Conservation (phyloP, 2,888 invertebrate genomes). For the Acronicta alni region DNA sequence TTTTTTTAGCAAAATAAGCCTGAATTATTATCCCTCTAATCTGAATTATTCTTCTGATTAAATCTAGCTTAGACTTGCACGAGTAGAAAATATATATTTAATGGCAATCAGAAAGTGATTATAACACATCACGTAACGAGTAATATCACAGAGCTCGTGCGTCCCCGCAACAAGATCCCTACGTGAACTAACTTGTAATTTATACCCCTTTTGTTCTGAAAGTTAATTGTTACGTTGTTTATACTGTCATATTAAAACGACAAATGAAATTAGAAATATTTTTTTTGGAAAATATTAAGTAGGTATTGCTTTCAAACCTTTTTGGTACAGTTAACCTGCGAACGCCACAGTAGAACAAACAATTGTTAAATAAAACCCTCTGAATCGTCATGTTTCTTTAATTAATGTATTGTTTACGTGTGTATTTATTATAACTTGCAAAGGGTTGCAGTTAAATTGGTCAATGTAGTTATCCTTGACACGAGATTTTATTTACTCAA, state of each 20-base stretch:
- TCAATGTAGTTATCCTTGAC: no score
- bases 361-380: no score
- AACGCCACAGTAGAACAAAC: no score
- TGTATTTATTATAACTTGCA: no score
- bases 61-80: slow-evolving; percentile 7
- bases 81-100: slow-evolving; percentile 17
- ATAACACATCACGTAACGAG: slow-evolving; percentile 28
- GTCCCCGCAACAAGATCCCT: slow-evolving; percentile 18
- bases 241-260: slow-evolving; percentile 32
- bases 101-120: slow-evolving; percentile 31
- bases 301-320: no score
- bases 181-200: slow-evolving; percentile 46
- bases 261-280: slow-evolving; percentile 21
- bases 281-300: slow-evolving; percentile 1
- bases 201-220: slow-evolving; percentile 26
- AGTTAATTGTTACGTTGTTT: slow-evolving; percentile 39
- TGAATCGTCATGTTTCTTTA: no score
- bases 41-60: not conserved
- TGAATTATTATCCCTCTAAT: not conserved
- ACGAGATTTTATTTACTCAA: no score
- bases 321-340: no score
- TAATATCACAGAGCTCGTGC: not conserved
- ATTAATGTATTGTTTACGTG: slow-evolving; percentile 1
- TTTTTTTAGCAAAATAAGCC: no score
- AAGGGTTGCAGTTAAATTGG: no score